Evolutionary conservation across 2,888 invertebrate genomes (phyloP), one percentile per base, ranked within the genome.

Genomic region (Arge pagana): DNA sequence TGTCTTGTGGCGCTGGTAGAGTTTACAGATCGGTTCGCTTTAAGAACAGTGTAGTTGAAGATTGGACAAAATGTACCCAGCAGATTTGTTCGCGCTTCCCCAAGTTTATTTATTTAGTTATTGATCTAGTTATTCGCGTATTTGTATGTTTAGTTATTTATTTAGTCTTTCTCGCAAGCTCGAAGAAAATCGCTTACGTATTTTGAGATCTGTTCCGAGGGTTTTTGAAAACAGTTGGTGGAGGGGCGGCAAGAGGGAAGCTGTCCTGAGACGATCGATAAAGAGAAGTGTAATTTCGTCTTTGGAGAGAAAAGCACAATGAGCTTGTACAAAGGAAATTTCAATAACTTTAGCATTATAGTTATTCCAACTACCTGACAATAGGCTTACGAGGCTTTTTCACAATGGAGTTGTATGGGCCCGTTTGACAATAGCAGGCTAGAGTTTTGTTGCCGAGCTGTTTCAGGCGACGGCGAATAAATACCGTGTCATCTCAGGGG

Each of bases 331-430:
- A 53, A 56, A 57, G 58, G 59, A 57, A 66, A 66, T 68, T 65
- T 64, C 64, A 65, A 67, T 70, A 70, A 71, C 61, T 68, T 67
- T 54, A 60, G 61, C 59, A 62, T 68, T 66, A 67, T 40, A 21
- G 48, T 51, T 26, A 35, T 35, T 35, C 43, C 13, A 24, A 23
- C 8, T 45, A 31, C 19, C 19, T 23, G 21, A 45, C 33, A 45
- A 45, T 33, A 6, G 33, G 40, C 8, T 24, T 23, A 45, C 45
- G 24, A 33, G 24, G 33, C 18, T 2, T 10, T 6, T 35, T 10
- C 13, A 42, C 30, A 42, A 42, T 30, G 30, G 42, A 33, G 33
- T 45, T 23, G 15, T 45, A 23, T 35, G 11, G 23, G 23, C 7
- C 31, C 33, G 11, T 35, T 45, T 52, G 42, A 66, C 63, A 65